A percentile compares a stretch with the other conserved stretches of the same genome.
Conservation (phyloP, 2,888 invertebrate genomes). For the Chrysotoxum bicinctum region DNA sequence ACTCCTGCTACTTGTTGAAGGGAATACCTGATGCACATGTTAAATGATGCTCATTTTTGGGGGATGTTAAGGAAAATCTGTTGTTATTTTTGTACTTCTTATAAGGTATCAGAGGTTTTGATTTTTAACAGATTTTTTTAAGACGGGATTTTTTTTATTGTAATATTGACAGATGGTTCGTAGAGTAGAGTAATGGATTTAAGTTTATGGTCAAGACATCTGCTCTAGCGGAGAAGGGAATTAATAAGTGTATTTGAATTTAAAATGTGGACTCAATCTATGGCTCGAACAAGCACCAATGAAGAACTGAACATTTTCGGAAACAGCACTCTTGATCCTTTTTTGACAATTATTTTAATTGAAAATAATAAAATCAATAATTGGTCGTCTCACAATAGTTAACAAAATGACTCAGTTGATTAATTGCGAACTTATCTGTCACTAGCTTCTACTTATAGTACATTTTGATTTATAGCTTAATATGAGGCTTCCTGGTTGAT, state of each 20-base stretch:
- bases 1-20: slow-evolving; percentile 26
- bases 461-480: too few relatives aligned
- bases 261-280: neutral
- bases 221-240: neutral
- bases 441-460: too few relatives aligned
- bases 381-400: too few relatives aligned
- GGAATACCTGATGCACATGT: slow-evolving; percentile 65
- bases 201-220: slow-evolving; percentile 38
- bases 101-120: slow-evolving; percentile 7
- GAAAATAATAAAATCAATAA: too few relatives aligned
- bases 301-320: too few relatives aligned
- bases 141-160: neutral
- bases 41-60: slow-evolving; percentile 52
- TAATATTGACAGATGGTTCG: slow-evolving; percentile 48
- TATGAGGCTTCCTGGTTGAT: too few relatives aligned
- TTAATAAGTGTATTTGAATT: neutral
- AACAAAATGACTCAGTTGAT: too few relatives aligned
- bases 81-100: slow-evolving; percentile 3
- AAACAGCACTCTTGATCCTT: too few relatives aligned
- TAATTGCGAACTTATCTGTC: too few relatives aligned
- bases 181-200: slow-evolving; percentile 27
- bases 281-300: too few relatives aligned
- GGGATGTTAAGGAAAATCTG: slow-evolving; percentile 54
- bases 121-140: slow-evolving; percentile 32
- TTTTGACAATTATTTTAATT: too few relatives aligned